Evolutionary conservation across 2,888 invertebrate genomes (phyloP).

Genomic region (Dasysyrphus albostriatus): DNA sequence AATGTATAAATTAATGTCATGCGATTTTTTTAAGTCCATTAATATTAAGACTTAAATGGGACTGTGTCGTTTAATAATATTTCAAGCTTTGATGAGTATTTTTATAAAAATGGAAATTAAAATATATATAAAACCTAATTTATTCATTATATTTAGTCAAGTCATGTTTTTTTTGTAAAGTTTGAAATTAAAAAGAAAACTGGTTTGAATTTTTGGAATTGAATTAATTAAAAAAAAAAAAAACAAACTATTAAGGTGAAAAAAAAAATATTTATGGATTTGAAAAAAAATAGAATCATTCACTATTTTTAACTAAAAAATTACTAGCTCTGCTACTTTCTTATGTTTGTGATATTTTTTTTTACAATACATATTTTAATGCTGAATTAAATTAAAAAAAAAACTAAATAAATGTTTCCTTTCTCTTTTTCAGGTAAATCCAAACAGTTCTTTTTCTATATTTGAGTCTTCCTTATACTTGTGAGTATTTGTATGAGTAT

Average conservation of each 20-base stretch:
- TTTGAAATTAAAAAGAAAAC: background rate
- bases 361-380: background rate
- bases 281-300: background rate
- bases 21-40: background rate
- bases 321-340: background rate
- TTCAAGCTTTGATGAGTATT: constrained; percentile 2
- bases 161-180: background rate
- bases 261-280: background rate
- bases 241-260: background rate
- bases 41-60: constrained; percentile 1
- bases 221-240: background rate
- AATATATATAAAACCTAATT: constrained; percentile 4
- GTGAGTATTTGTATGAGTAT: background rate
- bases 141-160: background rate
- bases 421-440: constrained; percentile 46
- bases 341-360: background rate
- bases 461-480: background rate
- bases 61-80: constrained; percentile 1
- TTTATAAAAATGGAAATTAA: constrained; percentile 3
- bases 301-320: background rate
- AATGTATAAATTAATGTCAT: constrained; percentile 37
- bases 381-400: background rate
- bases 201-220: background rate
- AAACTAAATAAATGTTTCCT: background rate
- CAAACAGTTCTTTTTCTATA: background rate